phyloP scores from a whole-genome alignment of 2,888 invertebrate species.

The Vannuccia rotundouncinata region DNA sequence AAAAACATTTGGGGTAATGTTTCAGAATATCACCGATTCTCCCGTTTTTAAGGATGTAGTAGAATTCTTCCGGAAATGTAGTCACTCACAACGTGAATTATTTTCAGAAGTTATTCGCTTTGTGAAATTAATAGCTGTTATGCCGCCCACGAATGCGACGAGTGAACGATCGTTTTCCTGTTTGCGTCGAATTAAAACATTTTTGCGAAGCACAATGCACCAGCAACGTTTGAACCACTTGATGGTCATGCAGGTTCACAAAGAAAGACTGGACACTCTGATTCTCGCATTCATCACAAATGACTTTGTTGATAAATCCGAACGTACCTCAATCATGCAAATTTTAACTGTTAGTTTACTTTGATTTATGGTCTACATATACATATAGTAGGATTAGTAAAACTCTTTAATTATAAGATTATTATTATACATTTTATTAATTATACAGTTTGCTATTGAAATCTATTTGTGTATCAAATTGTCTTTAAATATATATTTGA shows the following conservation, averaged over 20 bases:
- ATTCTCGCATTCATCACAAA: constrained; percentile 17
- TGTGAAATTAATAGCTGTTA: too few species aligned
- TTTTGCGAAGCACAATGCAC: constrained; percentile 19
- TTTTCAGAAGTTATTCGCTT: too few species aligned
- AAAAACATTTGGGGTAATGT: too few species aligned
- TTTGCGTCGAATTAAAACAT: constrained; percentile 10
- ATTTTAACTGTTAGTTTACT: constrained; percentile 14
- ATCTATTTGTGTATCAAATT: constrained; percentile 21
- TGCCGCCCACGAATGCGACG: too few species aligned
- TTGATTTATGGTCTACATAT: constrained; percentile 26
- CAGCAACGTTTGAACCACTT: constrained; percentile 8
- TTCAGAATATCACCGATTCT: too few species aligned
- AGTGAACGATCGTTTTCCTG: constrained; percentile 20
- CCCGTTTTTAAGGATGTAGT: too few species aligned
- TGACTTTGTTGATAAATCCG: constrained; percentile 26
- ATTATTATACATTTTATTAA: constrained; percentile 26
- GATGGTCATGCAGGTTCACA: constrained; percentile 24
- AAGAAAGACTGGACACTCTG: constrained; percentile 26
- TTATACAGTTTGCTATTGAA: constrained; percentile 19
- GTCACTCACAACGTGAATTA: too few species aligned
- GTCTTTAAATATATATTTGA: constrained; percentile 26
- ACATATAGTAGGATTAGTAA: constrained; percentile 13
- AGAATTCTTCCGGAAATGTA: too few species aligned
- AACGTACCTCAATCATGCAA: constrained; percentile 26
- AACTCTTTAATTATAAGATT: constrained; percentile 19